Evolutionary conservation across 2,797 vertebrate genomes (phyloP), one percentile per base, ranked within the genome.

Genomic region (Rhinatrema bivittatum): DNA sequence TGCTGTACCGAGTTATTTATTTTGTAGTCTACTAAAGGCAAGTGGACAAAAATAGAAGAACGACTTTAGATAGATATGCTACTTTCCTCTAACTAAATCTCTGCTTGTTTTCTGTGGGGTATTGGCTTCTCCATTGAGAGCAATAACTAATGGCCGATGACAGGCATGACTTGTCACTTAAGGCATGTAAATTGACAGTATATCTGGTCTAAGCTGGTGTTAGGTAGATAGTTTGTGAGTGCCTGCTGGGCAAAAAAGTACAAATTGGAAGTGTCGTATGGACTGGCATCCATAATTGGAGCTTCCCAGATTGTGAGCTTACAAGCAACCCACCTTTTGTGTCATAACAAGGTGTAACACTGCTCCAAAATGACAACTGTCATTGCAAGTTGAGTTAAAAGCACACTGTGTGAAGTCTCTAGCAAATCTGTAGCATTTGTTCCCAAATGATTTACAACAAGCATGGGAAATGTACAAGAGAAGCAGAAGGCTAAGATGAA

Each of bases 161-260:
- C 76, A 84, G 79, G 65, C 65, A 49, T 72, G 72, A 76, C 76
- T 84, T 85, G 62, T 76, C 74, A 61, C 68, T 72, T 59, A 84
- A 82, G 60, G 78, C 61, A 56, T 70, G 62, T 68, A 81, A 85
- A 84, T 63, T 85, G 81, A 73, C 76, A 81, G 65, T 32, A 29
- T 76, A 60, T 70, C 74, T 78, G 68, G 62, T 56, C 70, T 85
- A 77, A 83, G 70, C 65, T 43, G 46, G 68, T 78, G 51, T 77
- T 79, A 82, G 72, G 57, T 69, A 80, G 22, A 78, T 82, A 73
- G 65, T 65, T 63, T 77, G 50, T 63, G 62, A 78, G 49, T 78
- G 64, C 66, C 77, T 64, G 39, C 56, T 71, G 74, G 76, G 70
- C 39, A 57, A 46, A 39, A 57, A 61, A 51, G 52, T 38, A 64